phyloP scores from a whole-genome alignment of 1,140 invertebrate genomes.

The Drosophila tropicalis region DNA sequence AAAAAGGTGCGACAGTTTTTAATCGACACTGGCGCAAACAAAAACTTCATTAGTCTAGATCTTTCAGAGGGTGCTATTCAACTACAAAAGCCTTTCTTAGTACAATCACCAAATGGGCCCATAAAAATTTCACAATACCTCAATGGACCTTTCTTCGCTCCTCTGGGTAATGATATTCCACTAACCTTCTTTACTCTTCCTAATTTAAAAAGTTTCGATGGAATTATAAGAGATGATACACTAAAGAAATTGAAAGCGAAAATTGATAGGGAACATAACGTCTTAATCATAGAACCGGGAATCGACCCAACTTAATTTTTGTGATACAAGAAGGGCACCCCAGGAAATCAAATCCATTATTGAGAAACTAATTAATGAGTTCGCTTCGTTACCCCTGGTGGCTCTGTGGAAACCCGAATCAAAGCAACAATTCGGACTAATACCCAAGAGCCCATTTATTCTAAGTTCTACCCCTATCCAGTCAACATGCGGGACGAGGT shows the following conservation, averaged over 20 bases:
- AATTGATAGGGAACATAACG: constrained; percentile 14
- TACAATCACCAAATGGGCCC: constrained; percentile 10
- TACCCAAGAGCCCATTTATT: no score
- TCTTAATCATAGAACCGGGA: not conserved
- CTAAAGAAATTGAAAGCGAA: not conserved
- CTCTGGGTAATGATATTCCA: not conserved
- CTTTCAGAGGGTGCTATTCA: constrained; percentile 3
- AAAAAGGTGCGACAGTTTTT: constrained; percentile 13
- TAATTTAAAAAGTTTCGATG: constrained; percentile 15
- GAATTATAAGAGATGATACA: constrained; percentile 22
- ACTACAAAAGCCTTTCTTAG: not conserved
- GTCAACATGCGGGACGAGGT: not conserved
- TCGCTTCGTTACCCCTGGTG: not conserved
- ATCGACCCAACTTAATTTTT: not conserved
- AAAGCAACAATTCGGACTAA: no score
- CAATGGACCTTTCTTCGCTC: not conserved
- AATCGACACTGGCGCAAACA: constrained; percentile 29
- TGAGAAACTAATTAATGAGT: no score
- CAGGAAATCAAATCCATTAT: not conserved
- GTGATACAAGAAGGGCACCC: no score
- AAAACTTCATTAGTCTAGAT: constrained; percentile 27
- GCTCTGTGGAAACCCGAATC: no score
- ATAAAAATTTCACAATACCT: constrained; percentile 11
- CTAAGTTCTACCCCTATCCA: no score
- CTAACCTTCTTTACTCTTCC: constrained; percentile 21